A percentile compares a stretch with the other conserved stretches of the same genome.
phyloP scores from a whole-genome alignment of 2,113 vertebrate species.

The Syrmaticus mikado region DNA sequence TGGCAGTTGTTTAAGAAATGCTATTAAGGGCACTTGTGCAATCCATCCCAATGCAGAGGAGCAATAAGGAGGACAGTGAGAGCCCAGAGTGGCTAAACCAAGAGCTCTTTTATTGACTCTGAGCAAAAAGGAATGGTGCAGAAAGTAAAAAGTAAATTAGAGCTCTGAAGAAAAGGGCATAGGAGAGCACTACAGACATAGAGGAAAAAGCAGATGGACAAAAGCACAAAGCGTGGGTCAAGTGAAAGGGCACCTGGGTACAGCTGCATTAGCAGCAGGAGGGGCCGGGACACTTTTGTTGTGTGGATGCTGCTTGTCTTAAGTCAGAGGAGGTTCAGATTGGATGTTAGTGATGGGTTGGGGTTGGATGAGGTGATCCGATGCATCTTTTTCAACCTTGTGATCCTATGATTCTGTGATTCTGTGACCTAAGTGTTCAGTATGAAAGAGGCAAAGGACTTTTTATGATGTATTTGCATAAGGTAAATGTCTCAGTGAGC shows the following conservation, averaged over 20 bases:
- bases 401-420: too few relatives aligned
- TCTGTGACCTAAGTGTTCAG: neutral
- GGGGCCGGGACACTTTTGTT: neutral
- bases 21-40: neutral
- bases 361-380: too few relatives aligned
- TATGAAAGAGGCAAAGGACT: neutral
- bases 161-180: neutral
- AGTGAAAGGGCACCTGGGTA: neutral
- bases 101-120: neutral
- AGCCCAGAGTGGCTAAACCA: neutral
- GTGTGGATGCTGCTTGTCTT: neutral
- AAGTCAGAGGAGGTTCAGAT: too few relatives aligned
- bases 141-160: neutral
- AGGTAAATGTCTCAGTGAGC: neutral
- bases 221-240: neutral
- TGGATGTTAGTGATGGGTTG: too few relatives aligned
- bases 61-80: neutral
- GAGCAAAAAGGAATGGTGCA: neutral
- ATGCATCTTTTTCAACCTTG: too few relatives aligned
- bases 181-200: neutral
- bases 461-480: fast-evolving
- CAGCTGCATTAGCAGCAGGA: neutral
- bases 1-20: neutral
- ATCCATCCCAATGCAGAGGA: neutral
- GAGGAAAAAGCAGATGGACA: neutral